These are phyloP conservation scores for Drosophila ambigua DNA, from an alignment of 1,140 invertebrate genomes.

Conservation along the genomic window DNA sequence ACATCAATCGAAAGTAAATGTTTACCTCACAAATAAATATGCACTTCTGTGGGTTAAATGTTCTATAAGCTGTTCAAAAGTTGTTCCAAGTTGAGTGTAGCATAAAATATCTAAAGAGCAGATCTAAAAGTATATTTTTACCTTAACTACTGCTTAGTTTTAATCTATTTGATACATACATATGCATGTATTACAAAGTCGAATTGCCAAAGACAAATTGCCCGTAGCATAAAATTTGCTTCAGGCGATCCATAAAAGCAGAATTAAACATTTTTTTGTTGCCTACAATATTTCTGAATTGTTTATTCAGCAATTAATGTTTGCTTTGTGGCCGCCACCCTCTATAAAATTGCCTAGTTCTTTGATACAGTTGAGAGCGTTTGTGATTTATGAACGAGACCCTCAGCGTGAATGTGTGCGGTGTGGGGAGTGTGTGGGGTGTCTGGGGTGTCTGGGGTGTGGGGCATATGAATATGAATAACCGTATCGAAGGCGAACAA, in stretches of 20 bases:
- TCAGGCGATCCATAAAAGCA: constrained; percentile 40
- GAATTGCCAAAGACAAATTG: constrained; percentile 41
- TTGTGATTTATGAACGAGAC: constrained; percentile 69
- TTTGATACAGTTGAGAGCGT: constrained; percentile 70
- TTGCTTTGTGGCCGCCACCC: constrained; percentile 18
- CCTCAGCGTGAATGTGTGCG: constrained; percentile 40
- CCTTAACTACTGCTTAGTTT: too few species aligned
- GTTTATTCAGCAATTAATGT: constrained; percentile 61
- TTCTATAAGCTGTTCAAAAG: too few species aligned
- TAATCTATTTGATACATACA: too few species aligned
- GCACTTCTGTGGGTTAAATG: too few species aligned
- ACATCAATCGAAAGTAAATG: constrained; percentile 7
- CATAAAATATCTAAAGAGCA: too few species aligned
- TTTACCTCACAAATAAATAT: constrained; percentile 30
- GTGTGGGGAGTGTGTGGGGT: too few species aligned
- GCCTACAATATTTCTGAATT: constrained; percentile 33
- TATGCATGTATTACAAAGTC: too few species aligned
- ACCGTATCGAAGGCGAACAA: constrained; percentile 53
- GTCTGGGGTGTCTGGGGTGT: too few species aligned
- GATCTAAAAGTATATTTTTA: too few species aligned
- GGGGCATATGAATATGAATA: constrained; percentile 38
- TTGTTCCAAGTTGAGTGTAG: too few species aligned
- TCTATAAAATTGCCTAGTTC: constrained; percentile 50
- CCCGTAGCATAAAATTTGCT: constrained; percentile 41
- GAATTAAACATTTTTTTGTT: constrained; percentile 40